Percentiles rank a stretch among this genome's conserved stretches.
Conservation (phyloP, 2,797 vertebrate species). For the Alauda arvensis region DNA sequence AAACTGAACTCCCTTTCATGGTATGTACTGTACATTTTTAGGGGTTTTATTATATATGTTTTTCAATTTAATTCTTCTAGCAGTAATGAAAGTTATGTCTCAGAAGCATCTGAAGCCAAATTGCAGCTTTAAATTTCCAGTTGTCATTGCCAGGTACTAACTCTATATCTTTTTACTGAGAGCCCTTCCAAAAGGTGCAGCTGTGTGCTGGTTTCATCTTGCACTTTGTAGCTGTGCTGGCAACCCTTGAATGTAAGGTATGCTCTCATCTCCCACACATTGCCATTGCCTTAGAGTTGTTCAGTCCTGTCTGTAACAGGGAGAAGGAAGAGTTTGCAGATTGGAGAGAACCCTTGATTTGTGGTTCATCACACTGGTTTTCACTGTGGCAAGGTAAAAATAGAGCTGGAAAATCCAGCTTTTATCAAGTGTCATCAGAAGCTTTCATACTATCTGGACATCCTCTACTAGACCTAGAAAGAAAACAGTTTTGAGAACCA, state of each 20-base stretch:
- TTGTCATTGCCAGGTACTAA: slow-evolving; percentile 71
- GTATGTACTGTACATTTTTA: slow-evolving; percentile 27
- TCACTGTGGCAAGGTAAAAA: slow-evolving; percentile 55
- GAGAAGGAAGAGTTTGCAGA: slow-evolving; percentile 65
- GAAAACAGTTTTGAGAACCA: background rate
- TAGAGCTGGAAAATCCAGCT: slow-evolving; percentile 55
- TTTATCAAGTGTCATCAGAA: slow-evolving; percentile 41
- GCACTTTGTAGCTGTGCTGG: slow-evolving; percentile 69
- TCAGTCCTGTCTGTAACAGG: slow-evolving; percentile 65
- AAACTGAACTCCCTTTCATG: background rate
- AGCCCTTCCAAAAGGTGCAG: slow-evolving; percentile 74
- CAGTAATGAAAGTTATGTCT: slow-evolving; percentile 57
- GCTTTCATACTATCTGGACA: slow-evolving; percentile 22
- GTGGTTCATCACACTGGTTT: slow-evolving; percentile 57
- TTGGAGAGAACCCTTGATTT: slow-evolving; percentile 46
- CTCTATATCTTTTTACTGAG: slow-evolving; percentile 68
- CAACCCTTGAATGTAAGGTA: slow-evolving; percentile 66
- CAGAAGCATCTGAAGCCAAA: slow-evolving; percentile 47
- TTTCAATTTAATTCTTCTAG: slow-evolving; percentile 47
- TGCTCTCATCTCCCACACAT: slow-evolving; percentile 74
- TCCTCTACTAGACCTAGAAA: background rate
- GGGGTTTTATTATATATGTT: background rate
- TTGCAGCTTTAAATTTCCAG: slow-evolving; percentile 74
- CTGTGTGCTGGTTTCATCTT: slow-evolving; percentile 78
- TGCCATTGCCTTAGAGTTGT: slow-evolving; percentile 66